A percentile compares a stretch with the other conserved stretches of the same genome.
phyloP scores from a whole-genome alignment of 2,797 vertebrate species.

The Epinephelus awoara region DNA sequence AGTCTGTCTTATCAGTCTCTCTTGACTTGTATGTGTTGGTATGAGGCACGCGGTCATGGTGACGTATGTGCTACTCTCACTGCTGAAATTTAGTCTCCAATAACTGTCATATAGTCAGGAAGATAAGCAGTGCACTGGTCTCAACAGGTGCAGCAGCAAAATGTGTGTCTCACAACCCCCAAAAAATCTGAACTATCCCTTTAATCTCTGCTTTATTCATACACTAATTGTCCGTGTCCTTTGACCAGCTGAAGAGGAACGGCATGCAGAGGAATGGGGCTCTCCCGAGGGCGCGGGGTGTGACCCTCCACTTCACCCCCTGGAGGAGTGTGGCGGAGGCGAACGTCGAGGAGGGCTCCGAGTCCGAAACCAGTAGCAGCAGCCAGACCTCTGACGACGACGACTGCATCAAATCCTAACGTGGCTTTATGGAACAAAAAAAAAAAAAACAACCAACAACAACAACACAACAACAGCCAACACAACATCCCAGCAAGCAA shows the following conservation, averaged over 20 bases:
- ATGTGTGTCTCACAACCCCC: no score
- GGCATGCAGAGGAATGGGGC: conserved; percentile 94
- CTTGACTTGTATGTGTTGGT: no score
- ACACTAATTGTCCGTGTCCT: background rate
- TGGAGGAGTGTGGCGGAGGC: conserved; percentile 96
- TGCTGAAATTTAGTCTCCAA: no score
- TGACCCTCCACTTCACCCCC: conserved; percentile 92
- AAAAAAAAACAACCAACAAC: conserved; percentile 36
- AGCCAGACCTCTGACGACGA: conserved; percentile 97
- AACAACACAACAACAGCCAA: conserved; percentile 70
- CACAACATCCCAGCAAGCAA: conserved; percentile 82
- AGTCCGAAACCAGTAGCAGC: conserved; percentile 96
- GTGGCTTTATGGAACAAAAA: conserved; percentile 86
- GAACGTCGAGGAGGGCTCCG: conserved; percentile 92
- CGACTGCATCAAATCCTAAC: conserved; percentile 87
- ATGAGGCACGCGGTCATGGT: no score
- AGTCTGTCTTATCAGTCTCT: no score
- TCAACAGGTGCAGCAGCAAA: no score
- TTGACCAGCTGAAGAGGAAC: conserved; percentile 92
- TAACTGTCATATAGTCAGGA: no score
- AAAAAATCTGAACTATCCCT: no score
- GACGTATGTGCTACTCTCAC: no score
- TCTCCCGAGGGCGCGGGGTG: conserved; percentile 89
- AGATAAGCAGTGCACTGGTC: no score
- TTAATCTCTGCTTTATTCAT: background rate